These are phyloP conservation scores for Platysternon megacephalum DNA, from an alignment of 2,113 vertebrate species.

Conservation along the genomic window DNA sequence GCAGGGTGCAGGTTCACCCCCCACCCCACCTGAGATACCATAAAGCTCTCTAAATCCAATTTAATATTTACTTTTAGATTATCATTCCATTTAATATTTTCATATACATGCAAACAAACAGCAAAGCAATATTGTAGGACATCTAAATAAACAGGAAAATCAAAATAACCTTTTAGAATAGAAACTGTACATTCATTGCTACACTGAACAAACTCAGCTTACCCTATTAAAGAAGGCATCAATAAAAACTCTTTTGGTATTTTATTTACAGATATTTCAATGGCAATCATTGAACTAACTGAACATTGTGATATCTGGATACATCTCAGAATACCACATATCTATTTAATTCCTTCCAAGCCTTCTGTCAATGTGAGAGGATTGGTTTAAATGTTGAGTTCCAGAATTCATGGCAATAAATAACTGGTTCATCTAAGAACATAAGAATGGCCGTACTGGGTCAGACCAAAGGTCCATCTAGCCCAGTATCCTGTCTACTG, in stretches of 20 bases:
- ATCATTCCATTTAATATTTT: neutral
- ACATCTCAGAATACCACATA: neutral
- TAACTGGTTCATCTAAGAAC: neutral
- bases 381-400: neutral
- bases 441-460: too few relatives aligned
- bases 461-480: too few relatives aligned
- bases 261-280: neutral
- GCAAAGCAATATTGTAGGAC: rapidly evolving
- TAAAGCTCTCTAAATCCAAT: neutral
- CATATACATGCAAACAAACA: neutral
- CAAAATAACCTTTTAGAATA: neutral
- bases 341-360: neutral
- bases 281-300: neutral
- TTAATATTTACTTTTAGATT: neutral
- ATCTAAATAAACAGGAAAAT: neutral
- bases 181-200: neutral
- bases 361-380: neutral
- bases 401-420: neutral
- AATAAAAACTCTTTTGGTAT: neutral
- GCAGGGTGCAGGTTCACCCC: neutral
- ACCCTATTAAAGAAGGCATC: neutral
- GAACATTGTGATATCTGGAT: neutral
- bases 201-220: rapidly evolving
- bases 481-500: too few relatives aligned
- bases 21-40: neutral